phyloP scores from a whole-genome alignment of 2,888 invertebrate species.

The Tridacna crocea region DNA sequence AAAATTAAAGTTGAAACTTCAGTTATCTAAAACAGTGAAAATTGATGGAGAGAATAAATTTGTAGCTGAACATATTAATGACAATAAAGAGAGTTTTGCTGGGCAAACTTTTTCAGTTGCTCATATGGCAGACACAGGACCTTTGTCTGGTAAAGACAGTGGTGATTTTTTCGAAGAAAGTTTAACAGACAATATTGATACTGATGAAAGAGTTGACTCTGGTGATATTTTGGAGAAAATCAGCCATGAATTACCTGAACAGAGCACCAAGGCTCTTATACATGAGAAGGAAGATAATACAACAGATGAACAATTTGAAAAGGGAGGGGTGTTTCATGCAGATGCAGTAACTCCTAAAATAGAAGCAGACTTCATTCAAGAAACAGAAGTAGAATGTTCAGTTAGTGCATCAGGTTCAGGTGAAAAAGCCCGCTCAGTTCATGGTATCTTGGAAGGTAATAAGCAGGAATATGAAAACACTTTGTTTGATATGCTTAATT shows the following conservation, averaged over 20 bases:
- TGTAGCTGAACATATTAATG: slow-evolving; percentile 23
- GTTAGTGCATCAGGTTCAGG: not conserved
- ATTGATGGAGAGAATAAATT: slow-evolving; percentile 27
- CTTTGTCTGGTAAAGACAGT: slow-evolving; percentile 45
- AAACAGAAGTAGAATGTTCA: not conserved
- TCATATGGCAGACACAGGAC: not conserved
- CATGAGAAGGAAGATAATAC: slow-evolving; percentile 7
- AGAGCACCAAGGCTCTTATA: not conserved
- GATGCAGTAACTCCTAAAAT: not conserved
- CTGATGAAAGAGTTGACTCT: slow-evolving; percentile 36
- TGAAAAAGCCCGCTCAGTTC: not conserved
- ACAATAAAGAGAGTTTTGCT: not conserved
- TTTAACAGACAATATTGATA: slow-evolving; percentile 5
- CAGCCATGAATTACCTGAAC: not conserved
- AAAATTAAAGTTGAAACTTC: not conserved
- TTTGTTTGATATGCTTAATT: slow-evolving; percentile 58
- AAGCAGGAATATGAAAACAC: slow-evolving; percentile 35
- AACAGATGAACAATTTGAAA: not conserved
- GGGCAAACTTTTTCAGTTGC: not conserved
- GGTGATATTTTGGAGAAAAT: slow-evolving; percentile 51
- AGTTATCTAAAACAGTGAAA: slow-evolving; percentile 5
- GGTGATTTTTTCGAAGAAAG: slow-evolving; percentile 59
- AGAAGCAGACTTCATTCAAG: slow-evolving; percentile 16
- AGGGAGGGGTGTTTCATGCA: not conserved
- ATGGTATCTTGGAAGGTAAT: not conserved